phyloP scores from a whole-genome alignment of 1,140 invertebrate species.

The Popillia japonica region DNA sequence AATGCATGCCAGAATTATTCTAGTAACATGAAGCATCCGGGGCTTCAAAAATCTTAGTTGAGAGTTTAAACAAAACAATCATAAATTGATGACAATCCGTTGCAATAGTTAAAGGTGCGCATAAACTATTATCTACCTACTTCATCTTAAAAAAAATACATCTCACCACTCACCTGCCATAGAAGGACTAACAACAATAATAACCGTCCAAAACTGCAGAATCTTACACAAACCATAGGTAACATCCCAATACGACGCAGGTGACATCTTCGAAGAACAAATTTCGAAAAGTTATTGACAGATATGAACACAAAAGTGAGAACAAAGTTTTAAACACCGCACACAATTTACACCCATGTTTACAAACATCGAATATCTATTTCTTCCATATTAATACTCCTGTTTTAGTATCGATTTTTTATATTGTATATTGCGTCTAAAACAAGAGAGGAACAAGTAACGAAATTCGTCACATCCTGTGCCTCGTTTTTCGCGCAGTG shows the following conservation, averaged over 20 bases:
- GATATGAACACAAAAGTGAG: neutral
- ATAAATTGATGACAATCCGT: too few relatives aligned
- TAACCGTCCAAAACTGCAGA: slow-evolving; percentile 1
- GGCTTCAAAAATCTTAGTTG: too few relatives aligned
- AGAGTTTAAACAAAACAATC: too few relatives aligned
- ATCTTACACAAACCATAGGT: neutral
- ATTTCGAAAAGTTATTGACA: neutral
- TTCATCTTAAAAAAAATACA: too few relatives aligned
- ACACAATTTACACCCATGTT: slow-evolving; percentile 10
- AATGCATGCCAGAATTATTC: too few relatives aligned
- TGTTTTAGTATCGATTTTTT: neutral
- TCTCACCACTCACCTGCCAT: slow-evolving; percentile 20
- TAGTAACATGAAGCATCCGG: too few relatives aligned
- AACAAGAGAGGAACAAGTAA: neutral
- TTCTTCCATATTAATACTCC: neutral
- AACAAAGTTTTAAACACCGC: neutral
- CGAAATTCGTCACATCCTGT: slow-evolving; percentile 29
- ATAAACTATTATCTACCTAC: too few relatives aligned
- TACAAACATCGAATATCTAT: neutral
- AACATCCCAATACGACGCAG: neutral
- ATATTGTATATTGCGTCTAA: neutral
- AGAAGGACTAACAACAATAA: slow-evolving; percentile 1
- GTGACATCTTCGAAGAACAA: neutral
- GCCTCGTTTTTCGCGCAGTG: slow-evolving; percentile 3
- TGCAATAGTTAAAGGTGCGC: too few relatives aligned